Conservation (phyloP, 1,140 invertebrate species). For the Cotesia vestalis region DNA sequence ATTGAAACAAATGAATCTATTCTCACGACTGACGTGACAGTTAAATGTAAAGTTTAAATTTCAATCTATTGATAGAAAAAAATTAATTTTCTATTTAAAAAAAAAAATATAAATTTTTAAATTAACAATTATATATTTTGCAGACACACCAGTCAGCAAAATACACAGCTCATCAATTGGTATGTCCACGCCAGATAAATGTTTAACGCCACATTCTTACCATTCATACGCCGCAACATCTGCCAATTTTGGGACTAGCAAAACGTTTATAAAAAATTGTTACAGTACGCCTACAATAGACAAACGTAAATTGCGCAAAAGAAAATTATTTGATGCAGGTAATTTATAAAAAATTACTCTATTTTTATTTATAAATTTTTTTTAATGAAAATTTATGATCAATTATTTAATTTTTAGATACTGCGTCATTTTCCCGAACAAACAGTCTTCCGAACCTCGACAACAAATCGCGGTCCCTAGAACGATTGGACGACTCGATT, state of each 20-base stretch:
- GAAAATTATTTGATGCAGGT: constrained; percentile 48
- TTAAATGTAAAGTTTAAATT: neutral
- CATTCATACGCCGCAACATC: constrained; percentile 30
- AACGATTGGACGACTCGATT: constrained; percentile 47
- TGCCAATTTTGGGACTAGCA: constrained; percentile 9
- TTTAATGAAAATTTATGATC: neutral
- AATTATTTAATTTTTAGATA: constrained; percentile 17
- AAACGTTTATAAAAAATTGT: constrained; percentile 17
- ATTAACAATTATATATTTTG: constrained; percentile 16
- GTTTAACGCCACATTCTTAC: constrained; percentile 10
- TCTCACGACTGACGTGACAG: neutral
- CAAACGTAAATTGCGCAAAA: constrained; percentile 43
- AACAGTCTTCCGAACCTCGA: constrained; percentile 42
- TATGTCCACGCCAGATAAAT: constrained; percentile 47
- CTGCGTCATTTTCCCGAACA: constrained; percentile 34
- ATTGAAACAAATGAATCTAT: neutral
- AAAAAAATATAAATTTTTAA: no score
- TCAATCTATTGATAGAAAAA: constrained; percentile 21
- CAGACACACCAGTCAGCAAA: constrained; percentile 22
- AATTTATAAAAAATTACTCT: constrained; percentile 20
- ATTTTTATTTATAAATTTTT: neutral
- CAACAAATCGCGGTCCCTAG: constrained; percentile 37
- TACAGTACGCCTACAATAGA: constrained; percentile 37
- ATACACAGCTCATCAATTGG: constrained; percentile 29
- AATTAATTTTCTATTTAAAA: neutral